Evolutionary conservation across 2,113 vertebrate genomes (phyloP).

Genomic region (Boulengeromyrus knoepffleri): DNA sequence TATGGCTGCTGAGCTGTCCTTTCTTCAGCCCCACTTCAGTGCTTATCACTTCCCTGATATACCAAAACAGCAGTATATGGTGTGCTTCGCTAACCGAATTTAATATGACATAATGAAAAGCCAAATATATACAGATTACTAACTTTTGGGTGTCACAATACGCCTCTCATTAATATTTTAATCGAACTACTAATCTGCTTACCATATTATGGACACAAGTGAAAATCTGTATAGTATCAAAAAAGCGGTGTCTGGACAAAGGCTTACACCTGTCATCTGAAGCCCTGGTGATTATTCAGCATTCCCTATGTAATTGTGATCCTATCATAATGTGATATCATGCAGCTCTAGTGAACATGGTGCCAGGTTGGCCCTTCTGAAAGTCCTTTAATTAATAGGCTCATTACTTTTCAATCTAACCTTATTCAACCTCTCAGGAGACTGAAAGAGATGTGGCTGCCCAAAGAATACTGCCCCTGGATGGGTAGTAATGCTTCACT

Average conservation of each 20-base stretch:
- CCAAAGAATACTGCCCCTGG: constrained; percentile 47
- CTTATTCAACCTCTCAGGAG: constrained; percentile 48
- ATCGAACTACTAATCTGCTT: background rate
- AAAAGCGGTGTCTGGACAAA: background rate
- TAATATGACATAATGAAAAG: background rate
- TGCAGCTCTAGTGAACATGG: constrained; percentile 18
- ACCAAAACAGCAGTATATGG: background rate
- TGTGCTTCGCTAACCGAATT: background rate
- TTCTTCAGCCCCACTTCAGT: background rate
- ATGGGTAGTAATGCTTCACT: constrained; percentile 49
- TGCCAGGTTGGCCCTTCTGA: constrained; percentile 32
- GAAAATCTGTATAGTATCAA: background rate
- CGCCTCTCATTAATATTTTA: background rate
- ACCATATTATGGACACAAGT: background rate
- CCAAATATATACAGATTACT: background rate
- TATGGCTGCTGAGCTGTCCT: background rate
- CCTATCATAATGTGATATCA: background rate
- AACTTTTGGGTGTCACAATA: background rate
- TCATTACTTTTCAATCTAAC: constrained; percentile 68
- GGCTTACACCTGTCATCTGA: background rate
- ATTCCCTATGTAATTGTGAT: background rate
- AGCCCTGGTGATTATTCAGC: background rate
- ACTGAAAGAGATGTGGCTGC: constrained; percentile 52
- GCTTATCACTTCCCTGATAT: background rate
- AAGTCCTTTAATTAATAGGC: constrained; percentile 69